Conservation (phyloP, 2,113 vertebrate genomes). For the Eublepharis macularius region DNA sequence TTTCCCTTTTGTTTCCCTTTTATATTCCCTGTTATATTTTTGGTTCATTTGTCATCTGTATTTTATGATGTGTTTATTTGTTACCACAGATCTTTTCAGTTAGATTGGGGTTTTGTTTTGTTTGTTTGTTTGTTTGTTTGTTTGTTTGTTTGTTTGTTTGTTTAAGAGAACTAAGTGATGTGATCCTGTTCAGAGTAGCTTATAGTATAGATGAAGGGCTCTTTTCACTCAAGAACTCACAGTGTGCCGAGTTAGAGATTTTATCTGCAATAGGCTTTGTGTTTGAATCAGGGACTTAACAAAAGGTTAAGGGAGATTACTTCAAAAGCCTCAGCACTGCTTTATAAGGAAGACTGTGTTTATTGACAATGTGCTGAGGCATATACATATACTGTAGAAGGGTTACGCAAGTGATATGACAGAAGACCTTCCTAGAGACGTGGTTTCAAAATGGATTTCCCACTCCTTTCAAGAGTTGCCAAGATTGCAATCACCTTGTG, state of each 20-base stretch:
- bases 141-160: background rate
- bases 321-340: slow-evolving; percentile 7
- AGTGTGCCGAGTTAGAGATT: slow-evolving; percentile 7
- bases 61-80: background rate
- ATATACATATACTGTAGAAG: background rate
- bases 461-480: slow-evolving; percentile 26
- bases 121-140: background rate
- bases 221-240: slow-evolving; percentile 8
- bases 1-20: too few relatives aligned
- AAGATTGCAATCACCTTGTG: slow-evolving; percentile 29
- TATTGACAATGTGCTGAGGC: slow-evolving; percentile 4
- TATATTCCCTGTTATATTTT: background rate
- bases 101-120: background rate
- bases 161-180: background rate
- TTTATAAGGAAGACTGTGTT: background rate
- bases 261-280: slow-evolving; percentile 5
- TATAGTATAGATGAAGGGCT: background rate
- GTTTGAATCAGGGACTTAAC: background rate
- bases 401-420: background rate
- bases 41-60: background rate
- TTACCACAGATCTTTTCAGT: background rate
- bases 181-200: background rate
- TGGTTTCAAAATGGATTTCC: slow-evolving; percentile 24
- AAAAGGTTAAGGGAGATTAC: slow-evolving; percentile 16
- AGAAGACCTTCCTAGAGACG: background rate